Base-by-base conservation (phyloP, 2,113 vertebrate genomes). In the Balaeniceps rex region DNA sequence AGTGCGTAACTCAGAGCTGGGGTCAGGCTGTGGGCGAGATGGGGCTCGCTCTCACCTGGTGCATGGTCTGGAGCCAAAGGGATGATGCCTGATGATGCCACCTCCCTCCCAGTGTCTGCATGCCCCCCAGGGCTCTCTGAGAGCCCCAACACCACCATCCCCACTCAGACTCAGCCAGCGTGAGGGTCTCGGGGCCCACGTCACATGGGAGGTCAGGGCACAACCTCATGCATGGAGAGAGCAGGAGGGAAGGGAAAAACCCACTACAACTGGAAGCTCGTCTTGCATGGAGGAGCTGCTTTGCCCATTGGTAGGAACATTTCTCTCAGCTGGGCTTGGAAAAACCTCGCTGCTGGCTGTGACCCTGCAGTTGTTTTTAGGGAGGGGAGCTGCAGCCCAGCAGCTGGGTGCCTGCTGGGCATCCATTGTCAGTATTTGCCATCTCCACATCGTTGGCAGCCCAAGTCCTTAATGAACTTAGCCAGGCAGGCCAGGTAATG, bases 81-180 rank as follows among this genome's bases (percentile, higher is more conserved):
- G 31, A 29, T 4, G 12, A 23, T 79, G 85, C 11, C 60, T 3
- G 49, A 44, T 29, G 34, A 17, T 34, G 33, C 26, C 42, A 42
- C 24, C 21, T 75, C 44, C 33, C 12, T 83, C 66, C 40, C 34
- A 22, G 11, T 51, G 46, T 25, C 34, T 7, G 4, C 0, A 0
- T 33, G 31, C 2, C 38, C 38, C 36, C 12, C 24, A 29, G 42
- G 28, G 42, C 57, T 68, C 58, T 33, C 34, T 12, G 5, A 64
- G n/a, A 68, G 3, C 42, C 17, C 23, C 36, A 42, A 3, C 13
- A 26, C 17, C 60, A 23, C 78, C 44, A 34, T 60, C 33, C 38
- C 26, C 0, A 2, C 49, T 46, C 44, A 51, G 17, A 70, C 19
- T 46, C 33, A n/a, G 13, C 10, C 40, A 31, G 4, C 4, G 2